These are phyloP conservation scores for Pecten maximus DNA, from an alignment of 2,888 invertebrate genomes.

Conservation along the genomic window DNA sequence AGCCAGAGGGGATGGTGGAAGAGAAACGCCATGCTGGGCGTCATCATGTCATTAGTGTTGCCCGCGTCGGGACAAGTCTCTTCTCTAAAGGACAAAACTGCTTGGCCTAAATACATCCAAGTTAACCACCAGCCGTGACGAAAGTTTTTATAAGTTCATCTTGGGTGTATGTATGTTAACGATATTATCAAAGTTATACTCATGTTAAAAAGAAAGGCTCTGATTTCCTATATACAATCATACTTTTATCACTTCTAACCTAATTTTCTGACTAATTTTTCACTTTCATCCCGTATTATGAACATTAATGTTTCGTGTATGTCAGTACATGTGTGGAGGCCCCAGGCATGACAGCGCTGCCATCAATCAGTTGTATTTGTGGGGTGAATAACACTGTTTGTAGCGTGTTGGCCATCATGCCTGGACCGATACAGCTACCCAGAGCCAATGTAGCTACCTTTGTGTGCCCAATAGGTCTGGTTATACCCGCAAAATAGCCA, in stretches of 20 bases:
- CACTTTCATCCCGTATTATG: background rate
- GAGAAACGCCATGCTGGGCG: background rate
- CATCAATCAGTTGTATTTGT: background rate
- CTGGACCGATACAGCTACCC: background rate
- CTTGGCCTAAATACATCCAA: background rate
- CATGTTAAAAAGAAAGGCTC: background rate
- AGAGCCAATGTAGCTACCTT: background rate
- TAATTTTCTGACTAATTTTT: background rate
- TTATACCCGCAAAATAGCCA: background rate
- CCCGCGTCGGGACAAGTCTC: background rate
- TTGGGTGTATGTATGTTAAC: background rate
- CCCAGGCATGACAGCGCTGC: background rate
- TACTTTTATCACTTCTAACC: background rate
- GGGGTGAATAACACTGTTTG: conserved; percentile 20
- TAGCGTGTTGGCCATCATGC: background rate
- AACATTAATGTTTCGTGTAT: background rate
- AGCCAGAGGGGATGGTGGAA: background rate
- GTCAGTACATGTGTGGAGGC: background rate
- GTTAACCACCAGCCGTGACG: background rate
- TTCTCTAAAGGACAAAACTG: background rate
- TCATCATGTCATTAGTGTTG: background rate
- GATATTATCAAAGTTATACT: background rate
- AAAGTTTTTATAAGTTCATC: background rate
- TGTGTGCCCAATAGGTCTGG: background rate
- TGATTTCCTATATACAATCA: background rate